Evolutionary conservation across 37 sponge, comb jelly and placozoan species (phyloP).

Genomic region (Eunapius fragilis): DNA sequence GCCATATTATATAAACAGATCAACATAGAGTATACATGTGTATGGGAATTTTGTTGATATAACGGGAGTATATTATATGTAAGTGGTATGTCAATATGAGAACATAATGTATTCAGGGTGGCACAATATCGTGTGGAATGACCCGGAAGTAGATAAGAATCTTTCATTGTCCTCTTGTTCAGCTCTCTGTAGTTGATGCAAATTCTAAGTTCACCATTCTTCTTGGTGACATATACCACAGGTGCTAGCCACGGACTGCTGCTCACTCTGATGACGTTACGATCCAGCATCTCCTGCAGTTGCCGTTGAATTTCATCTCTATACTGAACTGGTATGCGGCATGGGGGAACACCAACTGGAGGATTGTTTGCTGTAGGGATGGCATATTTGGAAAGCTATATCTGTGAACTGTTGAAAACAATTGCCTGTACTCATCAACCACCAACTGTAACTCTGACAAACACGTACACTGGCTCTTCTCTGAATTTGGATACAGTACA

Average conservation of each 20-base stretch:
- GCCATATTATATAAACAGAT: too few species aligned
- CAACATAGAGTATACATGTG: too few species aligned
- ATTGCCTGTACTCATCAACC: too few species aligned
- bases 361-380: conserved; percentile 33
- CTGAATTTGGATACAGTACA: too few species aligned
- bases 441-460: background rate
- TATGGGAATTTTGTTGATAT: too few species aligned
- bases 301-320: conserved; percentile 47
- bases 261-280: too few species aligned
- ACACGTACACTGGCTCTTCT: too few species aligned
- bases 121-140: too few species aligned
- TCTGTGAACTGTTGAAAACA: conserved; percentile 32
- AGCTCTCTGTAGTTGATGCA: conserved; percentile 67
- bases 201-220: conserved; percentile 50
- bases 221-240: conserved; percentile 57
- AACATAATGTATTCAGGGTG: too few species aligned
- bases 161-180: conserved; percentile 57
- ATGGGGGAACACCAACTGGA: conserved; percentile 42
- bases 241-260: conserved; percentile 79
- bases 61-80: too few species aligned
- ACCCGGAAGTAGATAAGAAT: conserved; percentile 47
- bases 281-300: too few species aligned
- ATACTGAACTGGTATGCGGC: conserved; percentile 56
- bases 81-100: too few species aligned
- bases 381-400: conserved; percentile 22